Conservation (phyloP, 2,797 vertebrate genomes). For the Hydrolagus colliei region DNA sequence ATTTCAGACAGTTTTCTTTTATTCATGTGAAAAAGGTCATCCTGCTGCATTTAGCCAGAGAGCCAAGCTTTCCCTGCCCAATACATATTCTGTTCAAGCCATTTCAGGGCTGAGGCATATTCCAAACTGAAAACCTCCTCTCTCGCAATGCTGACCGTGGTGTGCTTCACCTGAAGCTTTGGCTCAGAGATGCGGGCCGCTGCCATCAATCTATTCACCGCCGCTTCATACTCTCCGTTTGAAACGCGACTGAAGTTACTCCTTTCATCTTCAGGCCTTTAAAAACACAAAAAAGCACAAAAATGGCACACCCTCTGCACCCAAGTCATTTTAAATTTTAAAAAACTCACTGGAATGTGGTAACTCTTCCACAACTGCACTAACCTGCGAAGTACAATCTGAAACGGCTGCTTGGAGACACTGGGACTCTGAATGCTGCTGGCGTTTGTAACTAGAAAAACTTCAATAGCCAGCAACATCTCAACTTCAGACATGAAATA, state of each 20-base stretch:
- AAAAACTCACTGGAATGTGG: too few species aligned
- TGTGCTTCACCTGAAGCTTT: constrained; percentile 58
- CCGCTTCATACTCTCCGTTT: constrained; percentile 48
- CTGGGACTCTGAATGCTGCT: constrained; percentile 51
- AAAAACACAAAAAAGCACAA: constrained; percentile 35
- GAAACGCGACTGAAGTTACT: constrained; percentile 22
- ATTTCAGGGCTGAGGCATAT: constrained; percentile 52
- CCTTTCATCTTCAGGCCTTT: constrained; percentile 53
- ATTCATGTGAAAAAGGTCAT: neutral
- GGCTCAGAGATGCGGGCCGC: constrained; percentile 55
- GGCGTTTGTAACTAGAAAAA: constrained; percentile 74
- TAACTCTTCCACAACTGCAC: neutral
- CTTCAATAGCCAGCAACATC: constrained; percentile 79
- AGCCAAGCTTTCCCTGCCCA: constrained; percentile 65
- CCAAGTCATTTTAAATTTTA: neutral
- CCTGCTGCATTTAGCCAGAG: constrained; percentile 36
- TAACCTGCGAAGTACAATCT: constrained; percentile 81
- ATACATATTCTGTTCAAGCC: constrained; percentile 64
- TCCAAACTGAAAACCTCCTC: constrained; percentile 63
- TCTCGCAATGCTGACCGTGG: constrained; percentile 55
- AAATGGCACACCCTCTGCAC: neutral
- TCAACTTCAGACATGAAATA: constrained; percentile 75
- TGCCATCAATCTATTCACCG: constrained; percentile 50
- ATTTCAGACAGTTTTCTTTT: neutral
- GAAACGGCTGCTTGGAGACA: constrained; percentile 47